Evolutionary conservation across 2,797 vertebrate species (phyloP), one percentile per base, ranked within the genome.

Genomic region (Lepidocolaptes lacrymiger): DNA sequence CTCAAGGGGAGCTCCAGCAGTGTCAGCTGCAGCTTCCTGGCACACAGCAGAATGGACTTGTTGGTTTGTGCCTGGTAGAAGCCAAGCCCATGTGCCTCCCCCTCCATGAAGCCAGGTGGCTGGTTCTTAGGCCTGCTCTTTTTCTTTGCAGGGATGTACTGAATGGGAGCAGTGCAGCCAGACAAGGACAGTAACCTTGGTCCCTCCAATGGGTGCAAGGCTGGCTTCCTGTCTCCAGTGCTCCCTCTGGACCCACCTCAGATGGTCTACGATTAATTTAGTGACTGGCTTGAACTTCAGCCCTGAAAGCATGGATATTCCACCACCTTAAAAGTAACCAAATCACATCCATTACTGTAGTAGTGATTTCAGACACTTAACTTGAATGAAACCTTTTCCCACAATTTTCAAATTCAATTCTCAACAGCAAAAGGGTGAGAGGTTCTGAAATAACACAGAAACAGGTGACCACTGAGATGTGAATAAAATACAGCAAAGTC

Each of bases 151-250:
- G 54, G 30, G 39, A 22, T 59, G 39, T 54, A 44, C 58, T 75
- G 51, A 44, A 32, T 63, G 54, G 63, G 44, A 85, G 44, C 48
- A 55, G 46, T 1, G 1, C 27, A 24, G 26, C n/a, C n/a, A 49
- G 54, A 26, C 3, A 1, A 66, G 21, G 43, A 39, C 37, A 36
- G 34, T 59, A 74, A 37, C 8, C 23, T 41, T 48, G 10, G 15
- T 44, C 32, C 32, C 11, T 55, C 52, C 36, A 51, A 12, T 39
- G 0, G 1, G 36, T 19, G 21, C 26, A 67, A 34, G 30, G 15
- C 18, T 3, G 2, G 19, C 17, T 20, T 67, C 59, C 41, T 3
- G 0, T 23, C 20, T 44, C 56, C 18, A 32, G 23, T 0, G 0
- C 30, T 76, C 24, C 19, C 58, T 69, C 21, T 2, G 0, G 43